These are phyloP conservation scores for Columba janthina DNA, from an alignment of 2,113 vertebrate genomes.

Conservation along the genomic window DNA sequence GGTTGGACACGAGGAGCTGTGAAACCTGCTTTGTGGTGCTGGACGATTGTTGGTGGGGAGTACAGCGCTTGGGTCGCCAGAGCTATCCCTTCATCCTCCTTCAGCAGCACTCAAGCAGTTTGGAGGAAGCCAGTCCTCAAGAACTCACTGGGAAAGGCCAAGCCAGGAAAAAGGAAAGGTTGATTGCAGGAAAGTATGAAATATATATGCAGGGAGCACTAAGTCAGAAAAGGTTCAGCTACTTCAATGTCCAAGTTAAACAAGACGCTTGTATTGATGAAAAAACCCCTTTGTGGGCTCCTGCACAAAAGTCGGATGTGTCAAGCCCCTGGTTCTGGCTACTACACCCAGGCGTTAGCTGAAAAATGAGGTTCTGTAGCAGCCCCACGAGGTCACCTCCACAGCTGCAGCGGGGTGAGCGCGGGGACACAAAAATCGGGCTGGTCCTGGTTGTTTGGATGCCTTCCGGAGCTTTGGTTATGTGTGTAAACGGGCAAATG, in stretches of 20 bases:
- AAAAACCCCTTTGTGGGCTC: not conserved
- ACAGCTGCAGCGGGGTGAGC: not conserved
- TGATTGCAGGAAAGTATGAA: constrained; percentile 28
- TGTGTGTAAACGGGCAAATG: not conserved
- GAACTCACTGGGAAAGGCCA: not conserved
- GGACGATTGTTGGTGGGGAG: no score
- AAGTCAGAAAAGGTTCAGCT: constrained; percentile 37
- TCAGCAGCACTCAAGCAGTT: not conserved
- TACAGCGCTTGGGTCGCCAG: not conserved
- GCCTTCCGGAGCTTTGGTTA: not conserved
- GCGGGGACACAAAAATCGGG: not conserved
- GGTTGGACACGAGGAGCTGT: no score
- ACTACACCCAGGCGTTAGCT: not conserved
- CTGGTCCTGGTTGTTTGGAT: not conserved
- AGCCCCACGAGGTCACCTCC: not conserved
- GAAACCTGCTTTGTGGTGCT: no score
- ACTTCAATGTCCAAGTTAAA: constrained; percentile 30
- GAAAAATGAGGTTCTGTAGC: not conserved
- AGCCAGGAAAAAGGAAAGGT: not conserved
- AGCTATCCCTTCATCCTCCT: not conserved
- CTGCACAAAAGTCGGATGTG: not conserved
- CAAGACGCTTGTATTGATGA: not conserved
- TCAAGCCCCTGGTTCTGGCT: not conserved
- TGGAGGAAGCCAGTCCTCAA: not conserved
- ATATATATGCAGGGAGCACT: not conserved